Conservation (phyloP, 2,888 invertebrate species). For the Parnassius mnemosyne region DNA sequence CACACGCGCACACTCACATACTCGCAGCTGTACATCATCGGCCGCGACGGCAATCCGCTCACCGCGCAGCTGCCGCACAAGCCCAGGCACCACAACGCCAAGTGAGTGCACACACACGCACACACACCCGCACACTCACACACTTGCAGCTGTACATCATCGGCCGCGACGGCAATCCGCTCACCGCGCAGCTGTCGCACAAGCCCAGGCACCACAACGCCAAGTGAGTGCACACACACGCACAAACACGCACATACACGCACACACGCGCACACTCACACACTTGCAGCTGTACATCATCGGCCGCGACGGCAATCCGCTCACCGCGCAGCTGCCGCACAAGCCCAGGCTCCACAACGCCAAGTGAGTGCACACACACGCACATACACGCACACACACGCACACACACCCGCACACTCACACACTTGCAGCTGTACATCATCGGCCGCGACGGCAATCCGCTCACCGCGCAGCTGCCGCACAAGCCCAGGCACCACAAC, state of each 20-base stretch:
- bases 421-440: conserved; percentile 66
- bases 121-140: not conserved
- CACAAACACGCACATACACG: not conserved
- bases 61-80: conserved; percentile 54
- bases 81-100: conserved; percentile 44
- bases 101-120: conserved; percentile 23
- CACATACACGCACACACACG: not conserved
- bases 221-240: conserved; percentile 26
- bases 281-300: conserved; percentile 67
- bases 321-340: conserved; percentile 53
- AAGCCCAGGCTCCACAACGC: conserved; percentile 47
- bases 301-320: conserved; percentile 59
- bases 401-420: not conserved
- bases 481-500: conserved; percentile 49
- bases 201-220: conserved; percentile 47
- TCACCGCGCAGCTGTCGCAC: conserved; percentile 53
- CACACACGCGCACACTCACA: not conserved
- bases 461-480: conserved; percentile 50
- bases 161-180: conserved; percentile 59
- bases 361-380: conserved; percentile 26
- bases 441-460: conserved; percentile 63
- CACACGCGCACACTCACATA: not conserved
- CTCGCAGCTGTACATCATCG: conserved; percentile 66
- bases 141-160: conserved; percentile 67
- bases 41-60: conserved; percentile 59